These are phyloP conservation scores for Sparidentex hasta DNA, from an alignment of 2,797 vertebrate genomes.

Conservation along the genomic window DNA sequence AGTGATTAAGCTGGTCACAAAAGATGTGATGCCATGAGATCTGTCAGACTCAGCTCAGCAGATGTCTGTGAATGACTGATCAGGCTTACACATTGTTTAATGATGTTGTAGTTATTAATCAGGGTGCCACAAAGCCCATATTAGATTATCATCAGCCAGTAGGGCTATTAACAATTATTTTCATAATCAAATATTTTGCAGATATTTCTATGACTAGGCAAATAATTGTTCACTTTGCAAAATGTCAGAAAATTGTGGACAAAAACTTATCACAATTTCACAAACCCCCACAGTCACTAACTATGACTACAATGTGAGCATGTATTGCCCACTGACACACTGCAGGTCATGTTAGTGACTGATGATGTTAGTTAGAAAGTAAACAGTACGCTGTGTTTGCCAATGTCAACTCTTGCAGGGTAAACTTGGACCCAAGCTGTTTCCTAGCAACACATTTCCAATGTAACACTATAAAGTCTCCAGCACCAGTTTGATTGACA, in stretches of 20 bases:
- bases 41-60: not conserved
- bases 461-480: constrained; percentile 23
- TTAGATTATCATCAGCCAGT: not conserved
- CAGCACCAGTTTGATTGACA: constrained; percentile 13
- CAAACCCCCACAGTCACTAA: too few relatives aligned
- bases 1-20: not conserved
- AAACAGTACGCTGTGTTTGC: constrained; percentile 49
- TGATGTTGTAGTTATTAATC: not conserved
- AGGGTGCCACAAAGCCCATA: not conserved
- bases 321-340: constrained; percentile 10
- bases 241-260: too few relatives aligned
- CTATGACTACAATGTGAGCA: not conserved
- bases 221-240: too few relatives aligned
- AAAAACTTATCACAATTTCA: too few relatives aligned
- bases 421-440: constrained; percentile 50
- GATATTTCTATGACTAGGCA: too few relatives aligned
- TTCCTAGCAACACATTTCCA: constrained; percentile 60
- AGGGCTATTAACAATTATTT: too few relatives aligned
- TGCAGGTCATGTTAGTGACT: constrained; percentile 31
- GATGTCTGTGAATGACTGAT: constrained; percentile 24
- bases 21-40: not conserved
- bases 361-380: constrained; percentile 42
- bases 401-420: constrained; percentile 38
- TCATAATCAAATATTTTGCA: too few relatives aligned
- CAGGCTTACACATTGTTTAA: not conserved